Conservation (phyloP, 1,140 invertebrate species). For the Drosophila hydei region DNA sequence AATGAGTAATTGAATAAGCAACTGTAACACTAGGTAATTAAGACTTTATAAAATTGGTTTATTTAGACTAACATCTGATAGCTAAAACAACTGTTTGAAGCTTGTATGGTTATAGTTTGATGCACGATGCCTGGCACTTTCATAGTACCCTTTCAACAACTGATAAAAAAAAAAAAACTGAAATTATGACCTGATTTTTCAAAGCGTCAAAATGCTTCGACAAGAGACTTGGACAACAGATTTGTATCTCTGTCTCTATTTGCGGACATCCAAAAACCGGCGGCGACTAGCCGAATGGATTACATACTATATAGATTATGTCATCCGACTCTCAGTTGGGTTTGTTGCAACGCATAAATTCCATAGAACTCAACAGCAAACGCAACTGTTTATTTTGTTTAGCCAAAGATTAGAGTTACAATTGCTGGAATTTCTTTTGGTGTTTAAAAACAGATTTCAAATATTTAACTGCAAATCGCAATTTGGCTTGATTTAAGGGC, state of each 20-base stretch:
- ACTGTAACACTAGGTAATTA: too few relatives aligned
- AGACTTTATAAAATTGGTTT: too few relatives aligned
- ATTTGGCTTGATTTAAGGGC: constrained; percentile 10
- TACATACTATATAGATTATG: constrained; percentile 14
- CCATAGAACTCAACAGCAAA: constrained; percentile 3
- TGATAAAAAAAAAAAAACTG: neutral
- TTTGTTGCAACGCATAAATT: constrained; percentile 8
- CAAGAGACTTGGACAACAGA: neutral
- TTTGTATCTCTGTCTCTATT: neutral
- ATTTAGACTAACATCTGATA: too few relatives aligned
- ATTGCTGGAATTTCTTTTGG: constrained; percentile 16
- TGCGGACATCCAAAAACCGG: too few relatives aligned
- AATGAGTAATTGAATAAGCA: neutral
- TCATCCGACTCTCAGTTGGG: constrained; percentile 6
- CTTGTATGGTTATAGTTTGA: too few relatives aligned
- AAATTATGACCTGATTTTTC: neutral
- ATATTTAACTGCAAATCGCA: constrained; percentile 15
- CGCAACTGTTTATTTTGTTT: constrained; percentile 7
- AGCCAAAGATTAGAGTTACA: constrained; percentile 23
- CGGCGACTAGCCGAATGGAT: neutral
- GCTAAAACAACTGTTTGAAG: too few relatives aligned
- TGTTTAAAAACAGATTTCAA: neutral
- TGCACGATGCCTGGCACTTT: neutral
- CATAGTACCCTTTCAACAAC: neutral
- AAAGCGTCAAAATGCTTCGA: neutral